Evolutionary conservation across 2,797 vertebrate species (phyloP).

Genomic region (Pteronotus mesoamericanus): DNA sequence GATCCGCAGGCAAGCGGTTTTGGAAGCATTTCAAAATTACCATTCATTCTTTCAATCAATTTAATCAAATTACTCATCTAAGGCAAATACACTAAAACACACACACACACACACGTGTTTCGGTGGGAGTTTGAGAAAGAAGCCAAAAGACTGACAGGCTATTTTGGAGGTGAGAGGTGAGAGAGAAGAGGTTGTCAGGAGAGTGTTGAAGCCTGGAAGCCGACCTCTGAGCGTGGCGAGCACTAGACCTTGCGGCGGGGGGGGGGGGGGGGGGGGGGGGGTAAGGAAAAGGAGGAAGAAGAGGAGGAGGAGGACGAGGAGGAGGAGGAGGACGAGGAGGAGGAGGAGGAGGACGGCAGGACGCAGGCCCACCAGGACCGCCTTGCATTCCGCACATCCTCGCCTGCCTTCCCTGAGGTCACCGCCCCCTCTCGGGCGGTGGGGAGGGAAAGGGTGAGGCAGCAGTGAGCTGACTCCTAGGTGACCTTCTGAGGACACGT

Average conservation of each 20-base stretch:
- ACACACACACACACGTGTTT: no score
- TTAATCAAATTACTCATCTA: not conserved
- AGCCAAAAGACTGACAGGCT: not conserved
- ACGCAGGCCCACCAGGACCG: accelerated
- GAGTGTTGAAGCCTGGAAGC: not conserved
- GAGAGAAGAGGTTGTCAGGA: not conserved
- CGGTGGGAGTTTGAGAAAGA: not conserved
- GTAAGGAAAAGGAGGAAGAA: no score
- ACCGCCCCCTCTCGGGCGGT: not conserved
- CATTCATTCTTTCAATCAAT: not conserved
- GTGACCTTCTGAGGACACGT: not conserved
- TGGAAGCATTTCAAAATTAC: not conserved
- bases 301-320: no score
- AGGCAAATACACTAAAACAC: not conserved
- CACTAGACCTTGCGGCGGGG: no score
- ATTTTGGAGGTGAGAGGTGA: not conserved
- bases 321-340: no score
- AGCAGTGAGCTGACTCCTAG: not conserved
- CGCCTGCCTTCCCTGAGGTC: no score
- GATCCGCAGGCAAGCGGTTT: not conserved
- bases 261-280: no score
- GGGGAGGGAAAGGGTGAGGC: not conserved
- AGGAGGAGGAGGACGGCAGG: not conserved
- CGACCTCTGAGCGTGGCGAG: accelerated
- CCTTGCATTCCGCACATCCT: not conserved